phyloP scores from a whole-genome alignment of 2,797 vertebrate species.

The Coendou prehensilis region DNA sequence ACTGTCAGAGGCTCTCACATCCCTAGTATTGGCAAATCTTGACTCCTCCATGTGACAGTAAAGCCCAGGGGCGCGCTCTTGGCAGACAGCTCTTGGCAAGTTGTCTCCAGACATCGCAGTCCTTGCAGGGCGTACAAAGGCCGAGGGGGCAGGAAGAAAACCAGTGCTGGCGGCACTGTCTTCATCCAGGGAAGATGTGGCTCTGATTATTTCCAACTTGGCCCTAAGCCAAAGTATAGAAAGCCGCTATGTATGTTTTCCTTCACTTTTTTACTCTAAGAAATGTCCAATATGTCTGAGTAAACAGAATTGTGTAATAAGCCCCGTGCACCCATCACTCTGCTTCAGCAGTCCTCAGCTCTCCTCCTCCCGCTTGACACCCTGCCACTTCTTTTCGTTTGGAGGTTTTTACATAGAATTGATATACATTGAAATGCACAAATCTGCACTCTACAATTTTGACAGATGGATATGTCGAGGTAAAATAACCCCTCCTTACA shows the following conservation, averaged over 20 bases:
- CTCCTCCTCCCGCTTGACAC: background rate
- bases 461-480: background rate
- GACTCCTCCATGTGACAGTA: background rate
- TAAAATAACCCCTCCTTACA: background rate
- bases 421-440: background rate
- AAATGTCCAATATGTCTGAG: background rate
- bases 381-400: background rate
- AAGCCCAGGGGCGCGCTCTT: background rate
- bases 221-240: background rate
- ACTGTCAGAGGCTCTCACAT: conserved; percentile 20
- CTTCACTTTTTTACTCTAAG: background rate
- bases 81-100: conserved; percentile 51
- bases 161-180: rapidly evolving
- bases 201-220: conserved; percentile 11
- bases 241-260: background rate
- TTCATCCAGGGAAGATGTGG: background rate
- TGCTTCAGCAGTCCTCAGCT: too few species aligned
- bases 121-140: background rate
- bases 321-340: rapidly evolving
- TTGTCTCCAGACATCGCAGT: background rate
- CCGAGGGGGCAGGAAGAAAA: background rate
- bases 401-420: background rate
- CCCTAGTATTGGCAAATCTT: background rate
- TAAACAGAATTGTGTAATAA: background rate
- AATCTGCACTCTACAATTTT: background rate